Percentiles rank a stretch among this genome's conserved stretches.
These are phyloP conservation scores for Chionodraco myersi DNA, from an alignment of 2,113 vertebrate genomes.

Conservation along the genomic window DNA sequence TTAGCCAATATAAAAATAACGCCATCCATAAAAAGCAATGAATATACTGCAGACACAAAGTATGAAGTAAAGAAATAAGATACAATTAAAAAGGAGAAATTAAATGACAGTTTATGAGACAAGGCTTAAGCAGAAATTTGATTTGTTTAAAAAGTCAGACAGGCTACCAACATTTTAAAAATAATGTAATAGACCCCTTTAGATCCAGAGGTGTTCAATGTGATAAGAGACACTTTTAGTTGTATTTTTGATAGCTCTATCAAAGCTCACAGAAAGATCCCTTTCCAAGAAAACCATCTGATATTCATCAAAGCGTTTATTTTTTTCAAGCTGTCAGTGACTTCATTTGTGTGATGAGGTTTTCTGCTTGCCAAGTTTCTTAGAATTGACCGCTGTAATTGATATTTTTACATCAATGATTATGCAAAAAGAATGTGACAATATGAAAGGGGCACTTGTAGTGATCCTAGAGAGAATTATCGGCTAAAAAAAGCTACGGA, in stretches of 20 bases:
- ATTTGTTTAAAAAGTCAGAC: too few relatives aligned
- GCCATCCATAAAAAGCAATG: neutral
- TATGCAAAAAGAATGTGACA: neutral
- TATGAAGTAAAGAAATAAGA: neutral
- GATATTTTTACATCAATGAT: neutral
- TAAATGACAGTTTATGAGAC: neutral
- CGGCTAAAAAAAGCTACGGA: neutral
- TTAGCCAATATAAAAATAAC: neutral
- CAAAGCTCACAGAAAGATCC: conserved; percentile 25
- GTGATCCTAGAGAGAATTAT: neutral
- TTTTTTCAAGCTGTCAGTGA: conserved; percentile 2
- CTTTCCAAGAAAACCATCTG: neutral
- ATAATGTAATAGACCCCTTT: neutral
- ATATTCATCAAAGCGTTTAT: conserved; percentile 2
- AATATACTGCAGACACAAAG: neutral
- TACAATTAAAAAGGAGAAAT: neutral
- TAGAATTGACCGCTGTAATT: neutral
- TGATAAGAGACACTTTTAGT: conserved; percentile 26
- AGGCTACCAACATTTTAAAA: too few relatives aligned
- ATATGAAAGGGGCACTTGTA: neutral
- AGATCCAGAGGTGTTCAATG: neutral
- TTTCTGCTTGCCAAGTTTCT: conserved; percentile 1
- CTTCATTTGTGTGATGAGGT: conserved; percentile 14
- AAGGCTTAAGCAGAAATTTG: conserved; percentile 7
- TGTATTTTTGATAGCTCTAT: conserved; percentile 22